These are phyloP conservation scores for Pteromalus puparum DNA, from an alignment of 1,140 invertebrate species.

Conservation along the genomic window DNA sequence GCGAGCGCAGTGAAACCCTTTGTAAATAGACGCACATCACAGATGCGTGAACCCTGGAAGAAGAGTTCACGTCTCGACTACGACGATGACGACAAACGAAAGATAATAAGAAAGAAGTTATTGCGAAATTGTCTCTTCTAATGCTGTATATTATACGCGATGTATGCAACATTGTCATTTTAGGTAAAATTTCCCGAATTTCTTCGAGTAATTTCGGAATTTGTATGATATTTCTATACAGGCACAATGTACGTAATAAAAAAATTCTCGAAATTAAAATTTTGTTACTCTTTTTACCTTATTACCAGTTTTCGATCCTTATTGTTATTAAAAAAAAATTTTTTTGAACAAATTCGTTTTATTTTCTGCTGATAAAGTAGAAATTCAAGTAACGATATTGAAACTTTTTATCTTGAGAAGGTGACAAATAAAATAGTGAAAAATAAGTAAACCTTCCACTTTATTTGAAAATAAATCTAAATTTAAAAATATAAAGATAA, in stretches of 20 bases:
- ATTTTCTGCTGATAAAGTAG: not conserved
- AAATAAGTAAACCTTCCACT: no score
- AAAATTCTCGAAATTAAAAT: constrained; percentile 59
- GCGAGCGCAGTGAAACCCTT: constrained; percentile 58
- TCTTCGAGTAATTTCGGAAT: constrained; percentile 63
- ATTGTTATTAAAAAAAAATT: no score
- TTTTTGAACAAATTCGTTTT: not conserved
- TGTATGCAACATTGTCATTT: constrained; percentile 39
- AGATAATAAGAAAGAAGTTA: not conserved
- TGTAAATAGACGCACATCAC: constrained; percentile 54
- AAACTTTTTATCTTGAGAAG: not conserved
- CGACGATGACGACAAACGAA: not conserved
- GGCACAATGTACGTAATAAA: constrained; percentile 71
- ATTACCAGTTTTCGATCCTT: not conserved
- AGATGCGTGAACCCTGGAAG: not conserved
- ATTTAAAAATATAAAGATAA: no score
- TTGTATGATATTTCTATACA: constrained; percentile 73
- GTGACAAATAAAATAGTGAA: not conserved
- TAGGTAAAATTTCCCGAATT: constrained; percentile 58
- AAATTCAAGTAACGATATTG: not conserved
- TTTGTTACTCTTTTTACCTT: constrained; percentile 15
- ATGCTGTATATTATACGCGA: constrained; percentile 45
- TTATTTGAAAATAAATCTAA: no score
- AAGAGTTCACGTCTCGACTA: not conserved
- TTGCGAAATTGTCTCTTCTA: constrained; percentile 12